Evolutionary conservation across 2,888 invertebrate species (phyloP), one percentile per base, ranked within the genome.

Genomic region (Mythimna impura): DNA sequence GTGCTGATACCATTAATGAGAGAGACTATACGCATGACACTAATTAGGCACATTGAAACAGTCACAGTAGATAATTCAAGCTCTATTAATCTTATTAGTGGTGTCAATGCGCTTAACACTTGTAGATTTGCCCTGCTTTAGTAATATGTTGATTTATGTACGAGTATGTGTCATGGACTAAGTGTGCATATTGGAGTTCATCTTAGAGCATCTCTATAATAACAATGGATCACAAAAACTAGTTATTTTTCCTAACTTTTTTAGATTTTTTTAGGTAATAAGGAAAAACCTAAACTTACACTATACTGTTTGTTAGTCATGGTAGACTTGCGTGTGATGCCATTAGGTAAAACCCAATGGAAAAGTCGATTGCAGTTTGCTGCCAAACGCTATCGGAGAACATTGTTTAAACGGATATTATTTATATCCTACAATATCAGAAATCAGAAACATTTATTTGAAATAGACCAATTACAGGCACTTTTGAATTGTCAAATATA

Each of bases 11-110:
- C 64, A 81, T 80, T 81, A 78, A 64, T 70, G 67, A 34, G 47
- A 80, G 78, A 68, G 80, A 74, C 72, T 81, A 81, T 77, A 54
- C 63, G 58, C 61, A 25, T 67, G 76, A 75, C 73, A 76, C 55
- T 64, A 66, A 75, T 76, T 70, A 50, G 81, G 66, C 40, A 64
- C 14, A 55, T 43, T 76, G 66, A 71, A 68, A 40, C 54, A 65
- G 40, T 73, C n/a, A n/a, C n/a, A n/a, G n/a, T n/a, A n/a, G n/a
- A n/a, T n/a, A n/a, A n/a, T n/a, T n/a, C 58, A 25, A 64, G 55
- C 52, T 77, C 20, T 54, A 65, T 5, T 78, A 66, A 78, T 76
- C 70, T 30, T 55, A 30, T 76, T 69, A 74, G 30, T 47, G 8
- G 8, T 55, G 52, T 36, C 52, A 71, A 34, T 43, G 34, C 5